Evolutionary conservation across 2,888 invertebrate genomes (phyloP), one percentile per base, ranked within the genome.

Genomic region (Tillus elongatus): DNA sequence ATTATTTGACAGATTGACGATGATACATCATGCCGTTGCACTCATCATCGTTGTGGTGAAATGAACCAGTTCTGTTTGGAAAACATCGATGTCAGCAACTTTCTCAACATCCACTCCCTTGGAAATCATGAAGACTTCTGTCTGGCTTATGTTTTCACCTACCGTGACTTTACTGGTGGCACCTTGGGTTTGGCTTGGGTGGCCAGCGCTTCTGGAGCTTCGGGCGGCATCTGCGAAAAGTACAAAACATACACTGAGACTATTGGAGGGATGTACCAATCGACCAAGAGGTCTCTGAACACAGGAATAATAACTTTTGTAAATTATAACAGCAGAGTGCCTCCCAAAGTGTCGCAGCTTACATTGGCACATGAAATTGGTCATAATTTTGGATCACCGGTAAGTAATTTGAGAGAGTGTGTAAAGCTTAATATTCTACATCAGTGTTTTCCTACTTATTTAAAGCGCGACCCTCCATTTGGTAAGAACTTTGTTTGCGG

Each of bases 151-250:
- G 92, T 98, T 43, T 96, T 99, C 69, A 98, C 98, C 0, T 90
- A 90, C 64, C 77, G 95, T 56, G 97, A 98, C 67, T 98, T 98
- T 63, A 92, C 92, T 12, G 95, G 95, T 4, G 98, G 98, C 41
- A 98, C 98, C 11, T 73, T 98, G 28, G 98, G 98, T 13, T 71
- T 99, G 31, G 98, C 98, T 3, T 99, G 98, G 98, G 98, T 99
- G 13, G 98, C 97, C 15, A 91, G 93, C 44, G 92, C 95, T 0
- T 89, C 89, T 40, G 97, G 92, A 40, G 95, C 96, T 2, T 95
- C 95, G 3, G 98, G 98, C 34, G 98, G 98, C 35, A 95, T 98
- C 53, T 98, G 98, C 67, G 97, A 98, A 69, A 89, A 88, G 63
- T 92, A 90, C 70, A 96, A 97, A 69, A 85, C 90, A 1, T 96